Percentiles rank a stretch among this genome's conserved stretches.
Evolutionary conservation across 2,888 invertebrate species (phyloP).

Genomic region (Agrenia bidenticulata): DNA sequence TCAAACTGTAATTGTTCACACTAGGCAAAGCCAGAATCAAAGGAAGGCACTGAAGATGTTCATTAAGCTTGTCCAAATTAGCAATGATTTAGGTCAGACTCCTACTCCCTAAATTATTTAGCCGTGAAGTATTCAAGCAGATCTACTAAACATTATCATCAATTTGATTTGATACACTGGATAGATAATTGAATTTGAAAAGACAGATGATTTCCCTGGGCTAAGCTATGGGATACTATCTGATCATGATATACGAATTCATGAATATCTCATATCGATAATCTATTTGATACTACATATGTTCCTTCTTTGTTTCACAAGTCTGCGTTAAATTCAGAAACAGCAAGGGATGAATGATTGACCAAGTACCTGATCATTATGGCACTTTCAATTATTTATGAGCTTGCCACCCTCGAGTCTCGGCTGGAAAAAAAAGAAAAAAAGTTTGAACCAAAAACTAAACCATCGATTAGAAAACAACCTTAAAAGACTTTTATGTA

Average conservation of each 20-base stretch:
- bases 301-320: background rate
- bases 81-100: slow-evolving; percentile 37
- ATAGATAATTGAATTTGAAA: slow-evolving; percentile 51
- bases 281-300: background rate
- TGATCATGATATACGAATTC: no score
- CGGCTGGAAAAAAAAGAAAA: no score
- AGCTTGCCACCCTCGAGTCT: slow-evolving; percentile 24
- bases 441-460: background rate
- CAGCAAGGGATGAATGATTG: slow-evolving; percentile 13
- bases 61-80: slow-evolving; percentile 22
- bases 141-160: slow-evolving; percentile 48
- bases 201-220: no score
- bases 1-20: no score
- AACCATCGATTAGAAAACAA: slow-evolving; percentile 1
- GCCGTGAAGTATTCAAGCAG: slow-evolving; percentile 47
- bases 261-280: no score
- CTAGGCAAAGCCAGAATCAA: no score
- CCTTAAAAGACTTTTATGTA: background rate
- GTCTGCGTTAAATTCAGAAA: background rate
- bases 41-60: background rate
- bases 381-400: slow-evolving; percentile 46
- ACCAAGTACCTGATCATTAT: slow-evolving; percentile 41
- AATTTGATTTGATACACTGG: slow-evolving; percentile 44
- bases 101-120: slow-evolving; percentile 30
- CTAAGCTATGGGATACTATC: no score